Evolutionary conservation across 2,797 vertebrate species (phyloP).

Genomic region (Enteromius treurensis): DNA sequence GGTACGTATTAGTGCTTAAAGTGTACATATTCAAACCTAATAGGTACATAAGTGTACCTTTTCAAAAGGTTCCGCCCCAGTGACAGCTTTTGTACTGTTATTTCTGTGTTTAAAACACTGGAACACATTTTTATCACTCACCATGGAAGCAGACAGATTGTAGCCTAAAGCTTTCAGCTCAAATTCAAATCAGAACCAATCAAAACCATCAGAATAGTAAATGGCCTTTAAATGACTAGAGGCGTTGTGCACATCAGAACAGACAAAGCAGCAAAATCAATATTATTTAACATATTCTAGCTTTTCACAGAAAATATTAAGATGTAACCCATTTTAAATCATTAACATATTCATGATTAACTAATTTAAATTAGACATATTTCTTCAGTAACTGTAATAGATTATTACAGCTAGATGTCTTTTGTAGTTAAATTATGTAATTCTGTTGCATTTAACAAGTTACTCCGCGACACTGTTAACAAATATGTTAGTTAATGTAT

Average conservation of each 20-base stretch:
- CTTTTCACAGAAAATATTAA: background rate
- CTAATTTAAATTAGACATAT: background rate
- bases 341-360: background rate
- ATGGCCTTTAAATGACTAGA: background rate
- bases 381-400: background rate
- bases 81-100: too few relatives aligned
- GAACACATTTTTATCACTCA: background rate
- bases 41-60: too few relatives aligned
- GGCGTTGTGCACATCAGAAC: background rate
- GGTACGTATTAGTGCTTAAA: too few relatives aligned
- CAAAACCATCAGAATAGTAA: background rate
- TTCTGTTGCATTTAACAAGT: background rate
- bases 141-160: background rate
- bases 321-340: background rate
- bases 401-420: background rate
- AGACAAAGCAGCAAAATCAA: background rate
- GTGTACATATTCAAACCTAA: too few relatives aligned
- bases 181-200: background rate
- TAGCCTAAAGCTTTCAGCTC: slow-evolving; percentile 1
- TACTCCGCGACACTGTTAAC: background rate
- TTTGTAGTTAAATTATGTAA: background rate
- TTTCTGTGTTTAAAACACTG: background rate
- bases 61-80: too few relatives aligned
- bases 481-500: background rate
- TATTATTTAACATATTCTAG: background rate